Base-by-base conservation (phyloP, 2,113 vertebrate genomes). In the Gopherus flavomarginatus region DNA sequence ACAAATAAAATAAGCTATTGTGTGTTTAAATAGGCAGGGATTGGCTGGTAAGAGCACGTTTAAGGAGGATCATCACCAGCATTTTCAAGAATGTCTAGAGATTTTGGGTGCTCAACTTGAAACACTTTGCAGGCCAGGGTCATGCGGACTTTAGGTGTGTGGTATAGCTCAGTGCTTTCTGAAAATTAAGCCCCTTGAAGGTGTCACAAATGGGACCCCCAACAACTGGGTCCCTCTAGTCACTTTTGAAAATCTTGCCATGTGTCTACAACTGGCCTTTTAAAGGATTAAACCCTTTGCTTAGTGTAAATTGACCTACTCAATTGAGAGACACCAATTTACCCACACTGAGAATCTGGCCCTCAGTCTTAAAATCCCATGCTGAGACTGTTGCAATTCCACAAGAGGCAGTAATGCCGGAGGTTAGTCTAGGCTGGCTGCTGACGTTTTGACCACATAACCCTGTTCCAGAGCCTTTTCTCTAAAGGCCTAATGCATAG, bases 141-240 rank as follows among this genome's bases (percentile, higher is more conserved):
- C 69, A 11, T 42, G 22, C n/a, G 26, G 38, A 77, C 11, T 77
- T 77, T 42, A 21, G 21, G 38, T 6, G 38, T 11, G 8, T 26
- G 72, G 11, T 5, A 26, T 42, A 35, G 1, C 12, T 27, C 78
- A 2, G 0, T 52, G 4, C 53, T 87, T 87, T 52, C 89, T n/a
- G 10, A n/a, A 82, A 86, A 22, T 2, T 26, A 42, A 6, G 72
- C 19, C 49, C 59, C 5, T 12, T 26, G 9, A 42, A 47, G 27
- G 7, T 6, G 29, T 38, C 17, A 21, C 65, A 69, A 69, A n/a
- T 21, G 31, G 17, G 65, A 69, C n/a, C 31, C 16, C 35, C n/a
- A 77, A 44, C 10, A 44, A 77, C 38, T 44, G 24, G 22, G 72
- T 26, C 19, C 22, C 72, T 44, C 22, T 42, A 77, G 72, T 77